phyloP scores from a whole-genome alignment of 2,113 vertebrate species.

The Oxyura jamaicensis region DNA sequence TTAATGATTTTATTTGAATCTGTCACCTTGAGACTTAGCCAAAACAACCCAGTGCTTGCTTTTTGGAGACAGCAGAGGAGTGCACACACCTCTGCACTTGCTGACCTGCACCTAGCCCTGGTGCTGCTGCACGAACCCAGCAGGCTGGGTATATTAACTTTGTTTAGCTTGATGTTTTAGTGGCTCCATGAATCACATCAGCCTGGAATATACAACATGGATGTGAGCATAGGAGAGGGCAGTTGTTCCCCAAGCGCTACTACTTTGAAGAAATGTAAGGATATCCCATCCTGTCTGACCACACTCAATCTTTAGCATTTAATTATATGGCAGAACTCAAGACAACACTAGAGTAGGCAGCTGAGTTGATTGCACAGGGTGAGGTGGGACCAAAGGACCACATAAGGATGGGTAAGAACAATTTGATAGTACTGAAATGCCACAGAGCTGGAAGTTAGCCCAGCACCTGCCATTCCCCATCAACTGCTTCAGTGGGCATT shows the following conservation, averaged over 20 bases:
- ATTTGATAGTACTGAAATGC: neutral
- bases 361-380: neutral
- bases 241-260: neutral
- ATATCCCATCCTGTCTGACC: neutral
- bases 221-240: neutral
- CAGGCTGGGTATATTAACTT: neutral
- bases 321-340: accelerated
- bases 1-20: neutral
- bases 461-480: neutral
- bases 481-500: accelerated
- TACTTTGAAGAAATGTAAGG: neutral
- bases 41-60: neutral
- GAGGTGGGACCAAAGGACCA: neutral
- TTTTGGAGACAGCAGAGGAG: neutral
- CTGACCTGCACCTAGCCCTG: neutral
- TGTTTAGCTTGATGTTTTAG: neutral
- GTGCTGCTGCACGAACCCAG: neutral
- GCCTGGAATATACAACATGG: neutral
- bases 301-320: neutral
- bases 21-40: neutral
- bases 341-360: neutral
- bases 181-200: neutral
- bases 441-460: neutral
- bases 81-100: accelerated
- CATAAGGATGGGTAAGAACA: neutral